Base-by-base conservation (phyloP, 2,888 invertebrate species). In the Schrankia costaestrigalis region DNA sequence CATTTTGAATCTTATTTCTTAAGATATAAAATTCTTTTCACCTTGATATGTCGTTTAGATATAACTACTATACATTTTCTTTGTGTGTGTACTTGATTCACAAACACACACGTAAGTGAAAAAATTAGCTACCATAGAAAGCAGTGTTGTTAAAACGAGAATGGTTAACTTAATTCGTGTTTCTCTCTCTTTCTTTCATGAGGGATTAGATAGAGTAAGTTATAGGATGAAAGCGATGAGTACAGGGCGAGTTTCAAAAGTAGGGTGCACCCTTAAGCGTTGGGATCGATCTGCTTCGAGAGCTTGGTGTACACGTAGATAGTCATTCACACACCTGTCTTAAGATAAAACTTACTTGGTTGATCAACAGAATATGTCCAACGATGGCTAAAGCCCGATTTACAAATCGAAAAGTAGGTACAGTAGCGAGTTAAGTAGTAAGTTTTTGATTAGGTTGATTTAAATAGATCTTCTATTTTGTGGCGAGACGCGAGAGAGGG, bases 61-160 rank as follows among this genome's bases (percentile, higher is more conserved):
- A 36, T 33, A 48, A 28, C 42, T 39, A 43, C 28, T 34, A 19
- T 19, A 17, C 28, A 26, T 15, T 48, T 41, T 64, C 30, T 27
- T 43, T 66, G 78, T 80, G 73, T 76, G 72, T 14, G 75, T 71
- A 55, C 71, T 73, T 74, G 74, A 82, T 82, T 78, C 71, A 78
- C 75, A 42, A 56, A 51, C 60, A 71, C 67, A 65, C 51, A 56
- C 58, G 56, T 24, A 54, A n/a, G n/a, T n/a, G n/a, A n/a, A 65
- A 34, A 26, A 11, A 24, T 25, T 28, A 33, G 27, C 17, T 46
- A 53, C 35, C 31, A 43, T 35, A 28, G 51, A 8, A 27, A 56
- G 23, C 31, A 35, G 26, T 23, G 9, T 41, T 24, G 12, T 11
- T 18, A 10, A n/a, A 22, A 31, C 29, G 15, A 37, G 15, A 27